Evolutionary conservation across 2,113 vertebrate genomes (phyloP).

Genomic region (Dromiciops gliroides): DNA sequence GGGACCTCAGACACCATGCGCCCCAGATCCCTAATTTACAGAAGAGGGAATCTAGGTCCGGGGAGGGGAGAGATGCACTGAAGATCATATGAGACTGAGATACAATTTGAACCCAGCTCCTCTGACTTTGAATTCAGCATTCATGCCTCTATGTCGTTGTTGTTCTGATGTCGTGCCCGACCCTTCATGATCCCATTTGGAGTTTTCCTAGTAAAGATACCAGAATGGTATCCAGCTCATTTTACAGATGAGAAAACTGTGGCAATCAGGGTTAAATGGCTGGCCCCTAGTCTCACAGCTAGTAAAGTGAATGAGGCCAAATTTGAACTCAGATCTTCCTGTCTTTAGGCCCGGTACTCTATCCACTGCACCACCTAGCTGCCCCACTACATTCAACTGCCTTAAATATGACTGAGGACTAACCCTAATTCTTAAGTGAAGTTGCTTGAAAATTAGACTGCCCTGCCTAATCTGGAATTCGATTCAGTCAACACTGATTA

Average conservation of each 20-base stretch:
- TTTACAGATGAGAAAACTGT: not conserved
- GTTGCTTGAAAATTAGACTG: not conserved
- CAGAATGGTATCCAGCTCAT: not conserved
- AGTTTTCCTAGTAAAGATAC: not conserved
- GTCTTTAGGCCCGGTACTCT: too few species aligned
- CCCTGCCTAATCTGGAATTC: not conserved
- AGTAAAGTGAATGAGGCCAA: not conserved
- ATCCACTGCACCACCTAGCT: not conserved
- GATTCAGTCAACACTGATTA: not conserved
- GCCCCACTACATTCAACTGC: not conserved
- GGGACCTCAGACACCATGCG: not conserved
- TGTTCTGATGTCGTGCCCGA: not conserved
- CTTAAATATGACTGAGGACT: not conserved
- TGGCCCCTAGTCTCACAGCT: not conserved
- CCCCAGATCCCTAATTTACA: too few species aligned
- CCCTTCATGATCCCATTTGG: not conserved
- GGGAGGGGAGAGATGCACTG: not conserved
- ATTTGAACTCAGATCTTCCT: not conserved
- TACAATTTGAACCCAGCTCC: not conserved
- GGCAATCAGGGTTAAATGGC: not conserved
- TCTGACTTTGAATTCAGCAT: not conserved
- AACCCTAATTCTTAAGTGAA: not conserved
- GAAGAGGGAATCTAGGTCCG: too few species aligned
- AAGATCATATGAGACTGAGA: not conserved
- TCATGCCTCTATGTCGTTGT: not conserved